These are phyloP conservation scores for Ylistrum balloti DNA, from an alignment of 1,140 invertebrate species.

Conservation along the genomic window DNA sequence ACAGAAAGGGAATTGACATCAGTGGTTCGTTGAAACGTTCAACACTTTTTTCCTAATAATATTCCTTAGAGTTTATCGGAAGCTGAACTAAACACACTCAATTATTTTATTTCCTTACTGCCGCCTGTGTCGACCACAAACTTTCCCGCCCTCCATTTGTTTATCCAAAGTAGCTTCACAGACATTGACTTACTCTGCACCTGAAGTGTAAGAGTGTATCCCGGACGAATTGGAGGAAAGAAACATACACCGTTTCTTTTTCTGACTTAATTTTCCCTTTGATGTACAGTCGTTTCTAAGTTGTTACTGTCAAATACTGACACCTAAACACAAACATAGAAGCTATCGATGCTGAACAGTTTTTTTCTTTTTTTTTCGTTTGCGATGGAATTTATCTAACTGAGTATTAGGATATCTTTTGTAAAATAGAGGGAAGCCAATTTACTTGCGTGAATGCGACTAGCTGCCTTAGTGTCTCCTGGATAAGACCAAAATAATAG, in stretches of 20 bases:
- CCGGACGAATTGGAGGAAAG: slow-evolving; percentile 27
- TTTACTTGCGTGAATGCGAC: slow-evolving; percentile 38
- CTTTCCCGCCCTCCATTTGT: slow-evolving; percentile 30
- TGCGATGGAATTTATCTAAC: slow-evolving; percentile 34
- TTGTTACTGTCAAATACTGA: slow-evolving; percentile 39
- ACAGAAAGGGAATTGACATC: slow-evolving; percentile 25
- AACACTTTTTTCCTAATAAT: slow-evolving; percentile 34
- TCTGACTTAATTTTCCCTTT: slow-evolving; percentile 28
- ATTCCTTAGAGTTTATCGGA: slow-evolving; percentile 9
- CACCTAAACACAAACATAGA: slow-evolving; percentile 27
- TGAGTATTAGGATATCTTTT: slow-evolving; percentile 27
- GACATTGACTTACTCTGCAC: slow-evolving; percentile 31
- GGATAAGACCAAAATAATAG: slow-evolving; percentile 39
- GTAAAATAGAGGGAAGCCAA: slow-evolving; percentile 27
- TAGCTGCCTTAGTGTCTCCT: slow-evolving; percentile 31
- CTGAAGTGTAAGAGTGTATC: slow-evolving; percentile 18
- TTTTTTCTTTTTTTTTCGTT: slow-evolving; percentile 36
- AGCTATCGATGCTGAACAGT: slow-evolving; percentile 26
- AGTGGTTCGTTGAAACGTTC: slow-evolving; percentile 16
- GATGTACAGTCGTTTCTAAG: slow-evolving; percentile 34
- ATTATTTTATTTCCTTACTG: background rate
- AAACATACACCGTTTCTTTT: background rate
- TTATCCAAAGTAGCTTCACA: slow-evolving; percentile 34
- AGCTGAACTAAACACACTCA: slow-evolving; percentile 21
- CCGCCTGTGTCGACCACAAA: background rate